Conservation (phyloP, 2,797 vertebrate genomes). For the Spatula clypeata region DNA sequence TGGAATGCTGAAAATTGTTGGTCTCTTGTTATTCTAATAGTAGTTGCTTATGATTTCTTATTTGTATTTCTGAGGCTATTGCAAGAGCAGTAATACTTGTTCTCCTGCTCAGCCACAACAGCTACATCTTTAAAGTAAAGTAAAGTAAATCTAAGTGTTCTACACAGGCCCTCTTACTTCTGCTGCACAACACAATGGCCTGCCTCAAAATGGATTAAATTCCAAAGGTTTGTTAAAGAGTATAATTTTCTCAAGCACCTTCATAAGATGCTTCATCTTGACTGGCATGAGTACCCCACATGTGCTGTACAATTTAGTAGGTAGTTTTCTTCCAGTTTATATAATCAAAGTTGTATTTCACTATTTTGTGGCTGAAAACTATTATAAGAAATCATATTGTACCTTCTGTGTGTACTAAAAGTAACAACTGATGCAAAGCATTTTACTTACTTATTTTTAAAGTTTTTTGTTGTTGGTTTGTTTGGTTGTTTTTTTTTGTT, state of each 20-base stretch:
- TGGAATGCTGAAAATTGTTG: neutral
- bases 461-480: too few species aligned
- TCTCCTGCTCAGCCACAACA: neutral
- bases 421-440: conserved; percentile 48
- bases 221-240: neutral
- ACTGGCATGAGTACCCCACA: neutral
- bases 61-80: neutral
- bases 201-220: neutral
- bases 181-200: neutral
- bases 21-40: neutral
- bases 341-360: neutral
- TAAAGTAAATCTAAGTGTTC: neutral
- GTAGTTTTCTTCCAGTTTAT: neutral
- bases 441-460: conserved; percentile 14
- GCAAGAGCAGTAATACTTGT: neutral
- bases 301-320: neutral
- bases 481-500: too few species aligned
- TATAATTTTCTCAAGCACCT: neutral
- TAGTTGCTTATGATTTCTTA: neutral
- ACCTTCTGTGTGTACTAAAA: conserved; percentile 27
- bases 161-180: neutral
- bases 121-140: neutral
- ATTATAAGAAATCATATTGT: conserved; percentile 53
- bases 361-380: conserved; percentile 47
- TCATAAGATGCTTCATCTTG: neutral